Evolutionary conservation across 2,888 invertebrate species (phyloP).

Genomic region (Dicyrtomina minuta): DNA sequence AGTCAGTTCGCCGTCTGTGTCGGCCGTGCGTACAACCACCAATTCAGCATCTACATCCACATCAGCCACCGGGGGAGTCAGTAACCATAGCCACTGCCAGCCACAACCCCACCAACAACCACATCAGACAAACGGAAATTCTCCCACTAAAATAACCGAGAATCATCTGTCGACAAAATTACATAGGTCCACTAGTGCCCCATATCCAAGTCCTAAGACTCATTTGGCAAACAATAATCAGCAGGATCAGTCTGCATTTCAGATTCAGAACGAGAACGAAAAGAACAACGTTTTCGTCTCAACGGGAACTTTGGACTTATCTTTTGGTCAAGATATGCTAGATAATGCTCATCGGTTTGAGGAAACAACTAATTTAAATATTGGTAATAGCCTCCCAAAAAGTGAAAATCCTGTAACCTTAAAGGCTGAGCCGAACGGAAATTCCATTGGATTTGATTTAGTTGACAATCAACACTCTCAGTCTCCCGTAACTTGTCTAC

Average conservation of each 20-base stretch:
- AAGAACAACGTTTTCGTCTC: not conserved
- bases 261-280: slow-evolving; percentile 7
- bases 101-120: slow-evolving; percentile 18
- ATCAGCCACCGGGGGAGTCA: slow-evolving; percentile 15
- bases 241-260: not conserved
- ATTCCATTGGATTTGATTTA: not conserved
- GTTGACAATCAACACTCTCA: slow-evolving; percentile 22
- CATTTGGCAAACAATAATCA: not conserved
- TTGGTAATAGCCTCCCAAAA: not conserved
- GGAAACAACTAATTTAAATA: too few species aligned
- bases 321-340: slow-evolving; percentile 28
- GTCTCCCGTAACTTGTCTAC: slow-evolving; percentile 12
- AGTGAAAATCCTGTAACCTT: not conserved
- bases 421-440: slow-evolving; percentile 28
- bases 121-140: slow-evolving; percentile 12
- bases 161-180: slow-evolving; percentile 52
- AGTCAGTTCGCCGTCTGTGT: slow-evolving; percentile 23
- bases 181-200: slow-evolving; percentile 44
- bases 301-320: not conserved
- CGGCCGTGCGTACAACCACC: slow-evolving; percentile 25
- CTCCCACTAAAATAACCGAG: slow-evolving; percentile 48
- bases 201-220: slow-evolving; percentile 38
- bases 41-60: slow-evolving; percentile 18
- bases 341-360: too few species aligned
- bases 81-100: slow-evolving; percentile 18